Percentiles rank a stretch among this genome's conserved stretches.
Evolutionary conservation across 2,797 vertebrate genomes (phyloP).

Genomic region (Varecia variegata): DNA sequence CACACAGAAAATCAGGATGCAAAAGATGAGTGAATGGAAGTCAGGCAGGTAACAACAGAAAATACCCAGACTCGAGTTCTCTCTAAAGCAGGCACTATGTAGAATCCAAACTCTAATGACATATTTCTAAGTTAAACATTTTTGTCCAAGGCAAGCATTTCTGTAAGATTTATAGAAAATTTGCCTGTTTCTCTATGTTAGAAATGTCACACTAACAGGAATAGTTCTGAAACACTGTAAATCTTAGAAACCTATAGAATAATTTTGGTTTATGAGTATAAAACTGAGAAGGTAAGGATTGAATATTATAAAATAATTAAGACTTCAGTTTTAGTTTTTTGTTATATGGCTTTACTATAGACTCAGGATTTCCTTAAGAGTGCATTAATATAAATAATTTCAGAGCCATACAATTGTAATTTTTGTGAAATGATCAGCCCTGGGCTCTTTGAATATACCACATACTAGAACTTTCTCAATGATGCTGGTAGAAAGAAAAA

Average conservation of each 20-base stretch:
- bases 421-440: conserved; percentile 9
- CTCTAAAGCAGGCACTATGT: too few relatives aligned
- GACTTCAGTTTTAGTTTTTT: conserved; percentile 25
- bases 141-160: conserved; percentile 2
- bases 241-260: neutral
- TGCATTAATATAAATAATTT: conserved; percentile 22
- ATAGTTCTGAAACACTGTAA: neutral
- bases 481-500: neutral
- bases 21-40: neutral
- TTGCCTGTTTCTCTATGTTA: neutral
- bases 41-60: neutral
- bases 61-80: neutral
- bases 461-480: neutral
- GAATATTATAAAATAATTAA: neutral
- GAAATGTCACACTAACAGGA: neutral
- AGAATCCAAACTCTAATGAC: neutral
- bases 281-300: conserved; percentile 5
- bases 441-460: neutral
- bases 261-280: neutral
- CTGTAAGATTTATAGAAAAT: neutral
- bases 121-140: neutral
- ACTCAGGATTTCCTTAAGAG: neutral
- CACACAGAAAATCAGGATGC: neutral
- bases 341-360: neutral
- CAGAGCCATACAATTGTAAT: neutral